Percentiles rank a stretch among this genome's conserved stretches.
These are phyloP conservation scores for Forbesichthys agassizii DNA, from an alignment of 2,113 vertebrate species.

Conservation along the genomic window DNA sequence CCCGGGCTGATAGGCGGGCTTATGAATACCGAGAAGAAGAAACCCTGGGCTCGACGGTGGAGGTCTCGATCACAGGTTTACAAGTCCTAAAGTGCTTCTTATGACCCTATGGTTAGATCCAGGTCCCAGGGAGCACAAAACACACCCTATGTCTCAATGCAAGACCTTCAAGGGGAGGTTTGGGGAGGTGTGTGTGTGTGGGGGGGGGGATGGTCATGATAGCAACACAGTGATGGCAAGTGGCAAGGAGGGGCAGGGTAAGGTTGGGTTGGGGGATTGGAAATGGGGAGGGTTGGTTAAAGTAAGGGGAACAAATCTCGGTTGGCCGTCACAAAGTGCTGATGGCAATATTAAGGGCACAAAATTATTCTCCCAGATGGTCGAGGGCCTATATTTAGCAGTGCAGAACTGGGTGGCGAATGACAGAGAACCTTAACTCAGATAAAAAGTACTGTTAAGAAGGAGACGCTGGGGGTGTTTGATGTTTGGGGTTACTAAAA, in stretches of 20 bases:
- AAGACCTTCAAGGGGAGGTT: constrained; percentile 61
- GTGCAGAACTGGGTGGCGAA: constrained; percentile 51
- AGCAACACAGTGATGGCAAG: constrained; percentile 13
- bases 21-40: constrained; percentile 63
- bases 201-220: constrained; percentile 46
- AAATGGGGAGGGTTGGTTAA: constrained; percentile 33
- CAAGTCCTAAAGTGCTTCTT: constrained; percentile 73
- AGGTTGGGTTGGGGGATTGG: background rate
- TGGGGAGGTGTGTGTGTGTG: background rate
- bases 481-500: constrained; percentile 13
- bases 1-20: constrained; percentile 54
- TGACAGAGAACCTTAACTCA: constrained; percentile 40
- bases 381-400: constrained; percentile 87
- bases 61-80: constrained; percentile 61
- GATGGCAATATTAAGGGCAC: constrained; percentile 88
- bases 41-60: constrained; percentile 44
- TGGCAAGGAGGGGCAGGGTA: constrained; percentile 34
- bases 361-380: constrained; percentile 87
- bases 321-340: constrained; percentile 84
- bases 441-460: constrained; percentile 67
- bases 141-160: constrained; percentile 63
- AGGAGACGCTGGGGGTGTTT: constrained; percentile 46
- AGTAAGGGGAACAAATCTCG: constrained; percentile 53
- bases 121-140: constrained; percentile 73
- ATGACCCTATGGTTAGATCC: constrained; percentile 69